Conservation (phyloP, 1,140 invertebrate genomes). For the Psix sp. region DNA sequence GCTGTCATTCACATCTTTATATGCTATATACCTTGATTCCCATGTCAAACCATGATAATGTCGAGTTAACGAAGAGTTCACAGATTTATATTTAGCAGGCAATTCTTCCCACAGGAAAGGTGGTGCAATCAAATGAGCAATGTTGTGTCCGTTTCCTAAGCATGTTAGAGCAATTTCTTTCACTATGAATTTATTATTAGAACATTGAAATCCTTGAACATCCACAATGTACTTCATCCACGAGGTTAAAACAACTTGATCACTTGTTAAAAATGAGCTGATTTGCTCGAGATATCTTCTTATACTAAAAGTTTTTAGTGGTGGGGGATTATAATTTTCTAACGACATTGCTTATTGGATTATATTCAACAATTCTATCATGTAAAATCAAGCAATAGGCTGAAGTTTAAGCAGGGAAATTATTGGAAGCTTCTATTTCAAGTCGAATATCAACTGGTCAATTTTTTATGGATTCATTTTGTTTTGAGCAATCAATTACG, state of each 20-base stretch:
- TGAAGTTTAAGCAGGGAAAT: neutral
- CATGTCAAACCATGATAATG: neutral
- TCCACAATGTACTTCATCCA: constrained; percentile 1
- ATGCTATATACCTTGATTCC: neutral
- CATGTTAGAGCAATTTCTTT: constrained; percentile 5
- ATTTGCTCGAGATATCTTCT: no score
- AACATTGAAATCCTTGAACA: neutral
- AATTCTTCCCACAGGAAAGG: neutral
- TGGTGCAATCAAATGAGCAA: neutral
- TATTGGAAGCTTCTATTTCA: neutral
- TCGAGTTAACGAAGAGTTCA: neutral
- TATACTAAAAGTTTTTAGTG: no score
- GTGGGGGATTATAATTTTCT: constrained; percentile 8
- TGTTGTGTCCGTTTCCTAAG: neutral
- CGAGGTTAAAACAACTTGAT: no score
- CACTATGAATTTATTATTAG: neutral
- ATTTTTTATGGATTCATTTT: neutral
- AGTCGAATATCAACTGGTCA: constrained; percentile 2
- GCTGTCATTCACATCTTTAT: neutral
- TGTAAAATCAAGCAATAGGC: constrained; percentile 2
- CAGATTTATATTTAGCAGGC: neutral
- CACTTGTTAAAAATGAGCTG: no score
- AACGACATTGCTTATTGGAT: neutral
- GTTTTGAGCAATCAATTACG: constrained; percentile 13
- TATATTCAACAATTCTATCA: neutral